These are phyloP conservation scores for Sinhomidia bicolor DNA, from an alignment of 2,888 invertebrate genomes.

Conservation along the genomic window DNA sequence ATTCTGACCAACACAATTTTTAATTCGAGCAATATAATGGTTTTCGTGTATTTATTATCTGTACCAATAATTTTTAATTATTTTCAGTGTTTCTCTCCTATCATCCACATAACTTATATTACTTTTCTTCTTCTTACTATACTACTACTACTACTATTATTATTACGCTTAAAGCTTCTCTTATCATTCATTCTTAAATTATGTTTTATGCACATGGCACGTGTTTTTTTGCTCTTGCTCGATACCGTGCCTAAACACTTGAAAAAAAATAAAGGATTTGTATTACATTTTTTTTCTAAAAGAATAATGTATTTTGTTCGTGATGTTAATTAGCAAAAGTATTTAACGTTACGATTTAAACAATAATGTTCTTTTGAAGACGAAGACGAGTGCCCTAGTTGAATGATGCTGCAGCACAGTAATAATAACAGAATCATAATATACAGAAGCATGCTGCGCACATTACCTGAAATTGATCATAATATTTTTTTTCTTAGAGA, in stretches of 20 bases:
- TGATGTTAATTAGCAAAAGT: slow-evolving; percentile 53
- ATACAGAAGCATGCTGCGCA: slow-evolving; percentile 8
- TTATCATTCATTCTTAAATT: neutral
- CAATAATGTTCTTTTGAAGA: neutral
- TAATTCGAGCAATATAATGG: neutral
- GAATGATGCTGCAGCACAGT: neutral
- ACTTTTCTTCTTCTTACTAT: too few relatives aligned
- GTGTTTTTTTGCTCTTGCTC: slow-evolving; percentile 31
- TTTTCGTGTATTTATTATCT: neutral
- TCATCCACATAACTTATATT: too few relatives aligned
- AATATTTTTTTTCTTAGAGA: slow-evolving; percentile 15
- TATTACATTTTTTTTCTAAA: neutral
- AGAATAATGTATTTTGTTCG: slow-evolving; percentile 35
- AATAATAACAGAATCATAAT: too few relatives aligned
- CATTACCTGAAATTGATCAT: slow-evolving; percentile 29
- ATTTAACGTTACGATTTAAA: slow-evolving; percentile 46
- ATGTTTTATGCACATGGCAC: neutral
- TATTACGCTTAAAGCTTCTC: neutral
- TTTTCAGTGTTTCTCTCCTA: neutral
- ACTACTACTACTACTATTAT: too few relatives aligned
- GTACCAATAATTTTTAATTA: neutral
- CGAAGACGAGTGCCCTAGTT: slow-evolving; percentile 24
- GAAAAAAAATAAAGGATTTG: neutral
- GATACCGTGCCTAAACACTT: neutral
- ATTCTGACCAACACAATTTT: neutral